A percentile compares a stretch with the other conserved stretches of the same genome.
Conservation (phyloP, 2,797 vertebrate species). For the Hirundo rustica region DNA sequence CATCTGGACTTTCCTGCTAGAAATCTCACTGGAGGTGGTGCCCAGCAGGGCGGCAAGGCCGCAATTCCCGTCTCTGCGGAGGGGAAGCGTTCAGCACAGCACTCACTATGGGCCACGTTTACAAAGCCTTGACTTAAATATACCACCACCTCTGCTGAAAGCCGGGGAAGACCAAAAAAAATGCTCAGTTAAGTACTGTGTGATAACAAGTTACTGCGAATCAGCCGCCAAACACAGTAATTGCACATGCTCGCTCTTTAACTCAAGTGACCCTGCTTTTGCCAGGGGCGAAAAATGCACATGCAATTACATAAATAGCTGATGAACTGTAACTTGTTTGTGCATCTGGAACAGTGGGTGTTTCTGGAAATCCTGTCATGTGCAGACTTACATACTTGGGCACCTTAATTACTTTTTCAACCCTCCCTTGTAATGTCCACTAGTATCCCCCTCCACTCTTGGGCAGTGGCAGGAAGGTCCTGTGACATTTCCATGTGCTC, state of each 20-base stretch:
- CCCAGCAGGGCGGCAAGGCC: accelerated
- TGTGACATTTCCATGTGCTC: not conserved
- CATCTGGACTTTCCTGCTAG: not conserved
- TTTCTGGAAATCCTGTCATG: slow-evolving; percentile 41
- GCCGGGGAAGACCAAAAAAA: not conserved
- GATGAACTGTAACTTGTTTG: slow-evolving; percentile 34
- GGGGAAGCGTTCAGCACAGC: accelerated
- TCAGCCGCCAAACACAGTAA: not conserved
- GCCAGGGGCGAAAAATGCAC: slow-evolving; percentile 35
- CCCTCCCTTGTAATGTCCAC: not conserved
- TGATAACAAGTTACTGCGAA: not conserved
- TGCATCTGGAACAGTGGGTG: not conserved
- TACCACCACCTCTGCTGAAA: not conserved
- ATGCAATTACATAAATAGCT: slow-evolving; percentile 29
- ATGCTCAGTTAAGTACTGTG: not conserved
- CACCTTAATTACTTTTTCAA: slow-evolving; percentile 4
- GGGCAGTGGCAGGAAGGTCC: accelerated
- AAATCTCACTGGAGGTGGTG: not conserved
- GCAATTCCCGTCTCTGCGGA: accelerated
- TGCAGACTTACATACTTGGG: not conserved
- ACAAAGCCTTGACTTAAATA: not conserved
- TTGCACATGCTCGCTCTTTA: not conserved
- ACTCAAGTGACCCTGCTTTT: slow-evolving; percentile 42
- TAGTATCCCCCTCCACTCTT: not conserved
- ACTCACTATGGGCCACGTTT: not conserved